Base-by-base conservation (phyloP, 2,888 invertebrate genomes). In the Deilephila elpenor region DNA sequence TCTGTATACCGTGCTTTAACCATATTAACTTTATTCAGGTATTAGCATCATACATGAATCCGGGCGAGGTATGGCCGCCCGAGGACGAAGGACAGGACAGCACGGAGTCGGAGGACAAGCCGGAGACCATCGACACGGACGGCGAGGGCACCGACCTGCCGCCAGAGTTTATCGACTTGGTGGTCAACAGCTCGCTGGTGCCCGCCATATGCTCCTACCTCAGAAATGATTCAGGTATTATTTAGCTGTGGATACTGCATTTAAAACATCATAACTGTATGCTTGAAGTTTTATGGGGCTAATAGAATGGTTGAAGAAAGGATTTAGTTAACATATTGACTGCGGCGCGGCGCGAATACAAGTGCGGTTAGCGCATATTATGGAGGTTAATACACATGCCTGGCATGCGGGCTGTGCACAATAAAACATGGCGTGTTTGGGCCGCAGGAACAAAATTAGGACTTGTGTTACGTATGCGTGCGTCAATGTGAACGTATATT, bases 161-260 rank as follows among this genome's bases (percentile, higher is more conserved):
- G 0, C 83, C 95, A 0, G 95, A 96, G 79, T 97, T 98, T 88
- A 94, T 97, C 32, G 97, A 97, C 76, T 95, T 98, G 53, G 88
- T 99, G 25, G 96, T 97, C 62, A 96, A 97, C 86, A 98, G 98
- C 75, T 98, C 98, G 83, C 95, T 99, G 29, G 95, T 99, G 76
- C 97, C 98, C 29, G 98, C 98, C 32, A 95, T 98, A 37, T 97
- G 98, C 83, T 98, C 98, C 0, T 99, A 99, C 87, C 95, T 99
- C 73, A 95, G 98, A 81, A 99, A 99, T 86, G 99, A 99, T 91
- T 99, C 99, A 20, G 96, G 97, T 96, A 84, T 80, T 70, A 70
- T 11, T 14, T 14, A 3, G 37, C 5, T 25, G 0, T 1, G 0
- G 25, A 25, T 25, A 25, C 25, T 25, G 25, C 25, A 25, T 25